phyloP scores from a whole-genome alignment of 2,888 invertebrate species.

The Leptura quadrifasciata region DNA sequence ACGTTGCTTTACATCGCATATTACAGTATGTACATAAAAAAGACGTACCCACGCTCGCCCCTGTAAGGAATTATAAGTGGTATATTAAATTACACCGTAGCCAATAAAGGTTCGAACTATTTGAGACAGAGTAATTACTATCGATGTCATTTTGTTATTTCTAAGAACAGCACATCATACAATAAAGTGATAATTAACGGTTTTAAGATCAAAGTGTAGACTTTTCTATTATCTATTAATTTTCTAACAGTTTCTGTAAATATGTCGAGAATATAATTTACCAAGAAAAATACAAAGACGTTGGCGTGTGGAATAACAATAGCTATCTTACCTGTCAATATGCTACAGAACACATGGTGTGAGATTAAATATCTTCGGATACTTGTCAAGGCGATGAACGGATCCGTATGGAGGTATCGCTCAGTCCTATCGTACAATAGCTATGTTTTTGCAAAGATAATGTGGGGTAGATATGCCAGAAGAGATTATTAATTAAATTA shows the following conservation, averaged over 20 bases:
- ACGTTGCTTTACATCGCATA: too few relatives aligned
- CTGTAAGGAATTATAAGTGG: too few relatives aligned
- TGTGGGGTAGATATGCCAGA: too few relatives aligned
- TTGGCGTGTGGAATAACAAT: neutral
- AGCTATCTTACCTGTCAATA: neutral
- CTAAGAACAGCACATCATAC: neutral
- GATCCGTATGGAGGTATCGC: neutral
- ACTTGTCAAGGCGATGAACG: neutral
- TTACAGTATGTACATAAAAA: too few relatives aligned
- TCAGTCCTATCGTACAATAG: neutral
- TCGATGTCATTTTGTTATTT: neutral
- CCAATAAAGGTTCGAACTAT: neutral
- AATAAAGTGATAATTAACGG: neutral
- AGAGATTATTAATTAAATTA: too few relatives aligned
- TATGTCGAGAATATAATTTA: neutral
- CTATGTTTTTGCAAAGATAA: neutral
- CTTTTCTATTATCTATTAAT: neutral
- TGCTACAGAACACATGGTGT: constrained; percentile 2
- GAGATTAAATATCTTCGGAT: neutral
- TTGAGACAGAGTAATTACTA: neutral
- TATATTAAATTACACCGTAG: neutral
- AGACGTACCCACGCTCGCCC: too few relatives aligned
- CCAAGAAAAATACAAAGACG: neutral
- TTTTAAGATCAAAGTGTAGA: neutral
- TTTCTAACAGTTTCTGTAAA: neutral